These are phyloP conservation scores for Grammomys surdaster DNA, from an alignment of 2,113 vertebrate species.

Conservation along the genomic window DNA sequence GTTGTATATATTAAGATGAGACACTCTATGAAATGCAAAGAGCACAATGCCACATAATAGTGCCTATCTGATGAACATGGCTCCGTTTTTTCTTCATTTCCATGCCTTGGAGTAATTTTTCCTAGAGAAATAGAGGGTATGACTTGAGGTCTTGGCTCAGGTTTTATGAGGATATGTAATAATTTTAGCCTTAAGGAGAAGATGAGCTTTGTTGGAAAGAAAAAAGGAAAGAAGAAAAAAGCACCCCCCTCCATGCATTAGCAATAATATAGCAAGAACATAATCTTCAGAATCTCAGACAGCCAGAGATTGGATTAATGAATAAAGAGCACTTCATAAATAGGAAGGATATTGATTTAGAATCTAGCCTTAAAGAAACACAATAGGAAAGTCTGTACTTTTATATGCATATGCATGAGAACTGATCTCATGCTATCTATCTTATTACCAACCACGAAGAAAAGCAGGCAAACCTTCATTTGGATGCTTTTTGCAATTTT, in stretches of 20 bases:
- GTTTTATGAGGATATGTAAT: slow-evolving; percentile 32
- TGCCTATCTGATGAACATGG: slow-evolving; percentile 1
- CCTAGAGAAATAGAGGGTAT: slow-evolving; percentile 35
- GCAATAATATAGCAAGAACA: slow-evolving; percentile 61
- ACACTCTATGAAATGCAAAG: not conserved
- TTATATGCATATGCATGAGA: not conserved
- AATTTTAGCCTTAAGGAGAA: slow-evolving; percentile 55
- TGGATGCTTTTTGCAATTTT: slow-evolving; percentile 38
- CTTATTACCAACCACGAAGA: not conserved
- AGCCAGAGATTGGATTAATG: slow-evolving; percentile 58
- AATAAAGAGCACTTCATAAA: slow-evolving; percentile 55
- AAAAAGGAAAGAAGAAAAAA: slow-evolving; percentile 36
- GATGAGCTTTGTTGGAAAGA: slow-evolving; percentile 45
- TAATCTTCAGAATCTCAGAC: slow-evolving; percentile 57
- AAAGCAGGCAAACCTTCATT: slow-evolving; percentile 38
- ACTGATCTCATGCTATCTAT: slow-evolving; percentile 16
- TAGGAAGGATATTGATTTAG: slow-evolving; percentile 54
- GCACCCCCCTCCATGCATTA: not conserved
- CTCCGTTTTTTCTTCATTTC: slow-evolving; percentile 44
- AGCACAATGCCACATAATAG: slow-evolving; percentile 14
- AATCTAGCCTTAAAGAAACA: slow-evolving; percentile 60
- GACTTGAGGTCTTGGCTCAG: slow-evolving; percentile 38
- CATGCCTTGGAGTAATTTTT: slow-evolving; percentile 43
- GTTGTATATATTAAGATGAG: slow-evolving; percentile 40
- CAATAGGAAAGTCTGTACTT: slow-evolving; percentile 29